These are phyloP conservation scores for Haliclona indistincta DNA, from an alignment of 37 sponge, comb jelly and placozoan species.

Conservation along the genomic window DNA sequence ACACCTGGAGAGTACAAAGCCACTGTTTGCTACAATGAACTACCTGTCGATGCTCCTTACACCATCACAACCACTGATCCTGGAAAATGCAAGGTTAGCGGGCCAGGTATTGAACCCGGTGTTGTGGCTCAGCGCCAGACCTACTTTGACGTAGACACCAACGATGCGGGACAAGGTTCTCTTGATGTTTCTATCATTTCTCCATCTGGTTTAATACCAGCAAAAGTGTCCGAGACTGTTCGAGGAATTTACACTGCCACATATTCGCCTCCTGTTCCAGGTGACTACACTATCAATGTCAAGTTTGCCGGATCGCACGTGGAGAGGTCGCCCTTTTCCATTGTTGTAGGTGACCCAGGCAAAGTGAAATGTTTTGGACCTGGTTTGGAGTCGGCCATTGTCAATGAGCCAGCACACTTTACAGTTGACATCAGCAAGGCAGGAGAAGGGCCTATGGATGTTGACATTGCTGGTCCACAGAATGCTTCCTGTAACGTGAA, in stretches of 20 bases:
- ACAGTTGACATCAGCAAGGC: conserved; percentile 57
- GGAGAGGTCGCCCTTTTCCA: conserved; percentile 58
- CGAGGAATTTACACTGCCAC: not conserved
- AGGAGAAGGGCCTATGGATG: conserved; percentile 50
- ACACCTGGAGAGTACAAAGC: conserved; percentile 43
- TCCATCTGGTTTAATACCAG: conserved; percentile 23
- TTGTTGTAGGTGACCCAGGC: conserved; percentile 60
- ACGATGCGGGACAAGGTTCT: conserved; percentile 80
- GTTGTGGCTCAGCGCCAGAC: conserved; percentile 60
- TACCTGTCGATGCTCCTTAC: conserved; percentile 27
- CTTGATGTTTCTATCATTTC: conserved; percentile 32
- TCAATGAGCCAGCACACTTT: conserved; percentile 36
- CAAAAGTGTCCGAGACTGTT: conserved; percentile 11
- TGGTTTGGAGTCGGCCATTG: conserved; percentile 62
- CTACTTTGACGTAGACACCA: conserved; percentile 82
- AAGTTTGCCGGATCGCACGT: conserved; percentile 43
- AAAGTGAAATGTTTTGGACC: conserved; percentile 71
- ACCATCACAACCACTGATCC: conserved; percentile 46
- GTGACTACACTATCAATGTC: conserved; percentile 42
- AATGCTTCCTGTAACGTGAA: conserved; percentile 6
- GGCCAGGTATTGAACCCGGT: conserved; percentile 89
- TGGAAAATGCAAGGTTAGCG: conserved; percentile 71
- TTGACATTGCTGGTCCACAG: conserved; percentile 22
- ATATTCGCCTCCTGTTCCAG: conserved; percentile 47
- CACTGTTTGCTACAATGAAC: conserved; percentile 14